Base-by-base conservation (phyloP, 1,140 invertebrate genomes). In the Plodia interpunctella region DNA sequence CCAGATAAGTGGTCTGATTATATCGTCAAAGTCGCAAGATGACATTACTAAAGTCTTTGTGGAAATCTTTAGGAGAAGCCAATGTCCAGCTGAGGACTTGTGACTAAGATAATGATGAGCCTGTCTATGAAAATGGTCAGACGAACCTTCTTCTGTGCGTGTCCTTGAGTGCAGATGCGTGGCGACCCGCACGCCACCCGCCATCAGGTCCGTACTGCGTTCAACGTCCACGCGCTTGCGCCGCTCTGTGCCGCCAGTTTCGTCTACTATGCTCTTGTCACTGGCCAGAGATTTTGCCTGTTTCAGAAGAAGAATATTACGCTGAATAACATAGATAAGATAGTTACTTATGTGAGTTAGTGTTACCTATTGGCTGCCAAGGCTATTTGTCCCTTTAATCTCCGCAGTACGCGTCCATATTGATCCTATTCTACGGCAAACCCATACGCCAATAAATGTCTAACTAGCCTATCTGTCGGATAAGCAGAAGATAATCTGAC, bases 121-220 rank as follows among this genome's bases (percentile, higher is more conserved):
- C 21, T 25, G 21, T 3, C 21, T 2, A 2, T 3, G 6, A 6
- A 25, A 25, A 25, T 11, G 13, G 8, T 11, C 1, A 35, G 3
- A n/a, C 15, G 0, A 59, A 88, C 93, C 93, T 90, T 95, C 94
- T 66, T 93, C 94, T 21, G 93, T 95, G 76, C 95, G 94, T n/a
- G 94, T 94, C 62, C 93, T 92, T 86, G 94, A 95, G 68, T 94
- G 91, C 91, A 95, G 93, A 75, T 96, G 94, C 77, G 94, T 94
- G 56, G 91, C 93, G 54, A 96, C 90, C 64, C 93, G 91, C 74
- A 94, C 91, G 53, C 94, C 95, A 72, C 95, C 93, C 63, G 93
- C 93, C 72, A 96, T 88, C 79, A 95, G 94, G 72, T 96, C 94
- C 19, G 95, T 94, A 66, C 94, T 91, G 71, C 94, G 92, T 79